Conservation (phyloP, 1,140 invertebrate species). For the Drosophila paulistorum region DNA sequence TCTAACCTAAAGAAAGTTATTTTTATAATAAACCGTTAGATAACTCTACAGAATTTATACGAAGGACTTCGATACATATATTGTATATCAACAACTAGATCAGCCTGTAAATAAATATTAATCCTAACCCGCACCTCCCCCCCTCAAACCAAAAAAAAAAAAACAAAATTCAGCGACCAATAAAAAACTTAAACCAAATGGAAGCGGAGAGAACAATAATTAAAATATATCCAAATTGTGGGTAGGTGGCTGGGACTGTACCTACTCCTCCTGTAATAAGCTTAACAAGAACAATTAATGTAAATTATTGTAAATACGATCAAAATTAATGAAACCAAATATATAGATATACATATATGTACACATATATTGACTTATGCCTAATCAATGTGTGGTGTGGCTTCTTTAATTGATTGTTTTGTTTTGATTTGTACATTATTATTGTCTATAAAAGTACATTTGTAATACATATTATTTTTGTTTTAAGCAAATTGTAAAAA, state of each 20-base stretch:
- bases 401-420: slow-evolving; percentile 60
- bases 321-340: slow-evolving; percentile 45
- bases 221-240: slow-evolving; percentile 47
- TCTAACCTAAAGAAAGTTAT: slow-evolving; percentile 44
- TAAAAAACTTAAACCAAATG: slow-evolving; percentile 21
- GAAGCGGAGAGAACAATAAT: slow-evolving; percentile 72
- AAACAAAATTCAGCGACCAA: slow-evolving; percentile 21
- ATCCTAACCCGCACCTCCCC: background rate
- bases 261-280: slow-evolving; percentile 44
- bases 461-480: slow-evolving; percentile 24
- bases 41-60: slow-evolving; percentile 81
- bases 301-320: slow-evolving; percentile 71
- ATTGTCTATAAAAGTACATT: slow-evolving; percentile 66
- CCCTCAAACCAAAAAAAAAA: background rate
- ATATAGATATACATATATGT: slow-evolving; percentile 37
- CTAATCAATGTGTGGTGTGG: slow-evolving; percentile 49
- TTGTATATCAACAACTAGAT: slow-evolving; percentile 64
- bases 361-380: slow-evolving; percentile 47
- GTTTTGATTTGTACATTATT: slow-evolving; percentile 69
- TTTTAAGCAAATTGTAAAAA: slow-evolving; percentile 52
- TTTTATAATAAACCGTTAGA: slow-evolving; percentile 67
- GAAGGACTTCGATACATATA: slow-evolving; percentile 78
- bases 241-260: slow-evolving; percentile 33
- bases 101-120: slow-evolving; percentile 60
- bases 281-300: slow-evolving; percentile 61